Percentiles rank a stretch among this genome's conserved stretches.
These are phyloP conservation scores for Caenorhabditis becei DNA, from an alignment of 2,888 invertebrate genomes.

Conservation along the genomic window DNA sequence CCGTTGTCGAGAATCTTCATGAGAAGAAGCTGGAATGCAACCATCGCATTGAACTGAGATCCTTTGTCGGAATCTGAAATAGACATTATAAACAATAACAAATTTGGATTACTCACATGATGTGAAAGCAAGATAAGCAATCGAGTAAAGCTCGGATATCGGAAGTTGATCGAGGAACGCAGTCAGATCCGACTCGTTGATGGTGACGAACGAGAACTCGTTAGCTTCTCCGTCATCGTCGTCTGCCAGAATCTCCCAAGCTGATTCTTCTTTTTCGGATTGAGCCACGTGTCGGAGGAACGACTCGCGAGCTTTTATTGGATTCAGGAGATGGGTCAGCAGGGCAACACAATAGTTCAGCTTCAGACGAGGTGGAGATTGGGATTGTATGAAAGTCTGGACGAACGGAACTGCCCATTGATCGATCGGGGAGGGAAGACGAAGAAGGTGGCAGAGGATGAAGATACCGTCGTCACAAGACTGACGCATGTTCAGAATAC, in stretches of 20 bases:
- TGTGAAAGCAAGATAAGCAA: slow-evolving; percentile 73
- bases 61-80: slow-evolving; percentile 72
- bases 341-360: slow-evolving; percentile 79
- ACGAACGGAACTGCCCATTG: slow-evolving; percentile 77
- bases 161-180: slow-evolving; percentile 77
- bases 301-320: slow-evolving; percentile 74
- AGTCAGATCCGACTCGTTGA: slow-evolving; percentile 77
- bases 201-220: slow-evolving; percentile 71
- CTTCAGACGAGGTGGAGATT: slow-evolving; percentile 67
- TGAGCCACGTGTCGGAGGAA: slow-evolving; percentile 69
- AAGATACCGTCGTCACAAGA: slow-evolving; percentile 76
- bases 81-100: not conserved
- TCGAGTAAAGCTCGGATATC: slow-evolving; percentile 75
- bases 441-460: slow-evolving; percentile 77
- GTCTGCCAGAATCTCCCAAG: slow-evolving; percentile 72
- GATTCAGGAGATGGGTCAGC: slow-evolving; percentile 73
- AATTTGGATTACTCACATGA: slow-evolving; percentile 62
- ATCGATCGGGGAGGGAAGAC: slow-evolving; percentile 75
- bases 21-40: slow-evolving; percentile 74
- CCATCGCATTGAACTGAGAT: slow-evolving; percentile 73
- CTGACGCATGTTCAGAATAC: slow-evolving; percentile 73
- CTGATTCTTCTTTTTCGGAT: slow-evolving; percentile 66
- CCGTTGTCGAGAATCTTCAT: slow-evolving; percentile 79
- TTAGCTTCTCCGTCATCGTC: slow-evolving; percentile 68
- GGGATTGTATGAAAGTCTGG: slow-evolving; percentile 69